Conservation (phyloP, 2,113 vertebrate genomes). For the Microtus richardsoni region DNA sequence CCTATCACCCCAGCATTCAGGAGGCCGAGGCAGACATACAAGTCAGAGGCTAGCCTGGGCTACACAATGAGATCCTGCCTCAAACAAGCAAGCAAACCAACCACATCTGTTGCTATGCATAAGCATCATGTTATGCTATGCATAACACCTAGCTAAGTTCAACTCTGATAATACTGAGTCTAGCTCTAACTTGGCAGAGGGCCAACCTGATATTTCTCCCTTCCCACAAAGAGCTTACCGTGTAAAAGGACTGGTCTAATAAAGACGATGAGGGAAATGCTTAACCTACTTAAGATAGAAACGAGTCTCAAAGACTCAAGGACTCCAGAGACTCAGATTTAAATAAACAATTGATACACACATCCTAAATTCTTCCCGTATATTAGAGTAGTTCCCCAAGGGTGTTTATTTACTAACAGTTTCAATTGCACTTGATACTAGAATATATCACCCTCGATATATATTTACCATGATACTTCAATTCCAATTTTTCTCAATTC, state of each 20-base stretch:
- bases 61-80: neutral
- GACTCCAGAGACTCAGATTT: slow-evolving; percentile 64
- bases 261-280: slow-evolving; percentile 49
- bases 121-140: neutral
- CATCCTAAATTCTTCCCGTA: slow-evolving; percentile 64
- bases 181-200: slow-evolving; percentile 52
- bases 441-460: slow-evolving; percentile 49
- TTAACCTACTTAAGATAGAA: slow-evolving; percentile 70
- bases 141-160: slow-evolving; percentile 32
- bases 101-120: neutral
- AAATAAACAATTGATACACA: slow-evolving; percentile 67
- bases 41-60: neutral
- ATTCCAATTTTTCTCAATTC: slow-evolving; percentile 69
- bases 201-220: slow-evolving; percentile 66
- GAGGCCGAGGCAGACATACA: neutral
- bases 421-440: slow-evolving; percentile 68
- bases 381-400: slow-evolving; percentile 63
- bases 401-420: slow-evolving; percentile 74
- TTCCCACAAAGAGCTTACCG: neutral
- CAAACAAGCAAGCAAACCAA: neutral
- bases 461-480: slow-evolving; percentile 64
- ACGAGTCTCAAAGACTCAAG: slow-evolving; percentile 63
- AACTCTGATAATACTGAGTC: slow-evolving; percentile 58
- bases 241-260: slow-evolving; percentile 58
- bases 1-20: neutral